These are phyloP conservation scores for Ephydatia muelleri DNA, from an alignment of 37 sponge, comb jelly and placozoan species.

Conservation along the genomic window DNA sequence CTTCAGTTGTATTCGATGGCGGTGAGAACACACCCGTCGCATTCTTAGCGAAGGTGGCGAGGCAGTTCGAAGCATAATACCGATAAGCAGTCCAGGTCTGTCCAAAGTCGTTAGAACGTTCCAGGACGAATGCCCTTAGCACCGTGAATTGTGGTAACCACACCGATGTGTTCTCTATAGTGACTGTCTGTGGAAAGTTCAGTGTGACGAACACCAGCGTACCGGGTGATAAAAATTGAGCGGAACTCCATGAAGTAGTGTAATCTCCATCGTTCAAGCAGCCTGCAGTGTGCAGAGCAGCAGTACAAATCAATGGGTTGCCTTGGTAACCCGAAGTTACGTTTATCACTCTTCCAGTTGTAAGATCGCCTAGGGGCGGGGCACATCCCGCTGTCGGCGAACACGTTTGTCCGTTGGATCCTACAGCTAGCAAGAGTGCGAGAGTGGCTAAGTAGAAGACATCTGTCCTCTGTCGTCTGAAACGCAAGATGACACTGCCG, in stretches of 20 bases:
- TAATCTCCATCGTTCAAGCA: not conserved
- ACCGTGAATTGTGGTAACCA: not conserved
- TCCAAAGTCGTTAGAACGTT: conserved; percentile 59
- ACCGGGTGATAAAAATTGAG: not conserved
- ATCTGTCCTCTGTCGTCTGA: not conserved
- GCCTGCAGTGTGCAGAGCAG: not conserved
- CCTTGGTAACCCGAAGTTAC: conserved; percentile 18
- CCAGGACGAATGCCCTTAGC: conserved; percentile 54
- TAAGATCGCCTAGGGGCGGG: conserved; percentile 56
- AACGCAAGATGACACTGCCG: not conserved
- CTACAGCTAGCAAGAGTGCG: not conserved
- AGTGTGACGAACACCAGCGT: not conserved
- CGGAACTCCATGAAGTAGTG: not conserved
- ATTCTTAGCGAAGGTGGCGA: conserved; percentile 16
- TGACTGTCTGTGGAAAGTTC: not conserved
- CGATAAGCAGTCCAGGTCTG: conserved; percentile 59
- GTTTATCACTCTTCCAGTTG: conserved; percentile 32
- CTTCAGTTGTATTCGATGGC: not conserved
- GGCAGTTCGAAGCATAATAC: conserved; percentile 59
- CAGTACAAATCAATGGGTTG: not conserved
- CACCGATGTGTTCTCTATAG: not conserved
- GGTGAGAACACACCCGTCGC: not conserved
- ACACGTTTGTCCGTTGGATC: conserved; percentile 8
- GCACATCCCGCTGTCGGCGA: conserved; percentile 34
- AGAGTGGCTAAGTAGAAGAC: not conserved